phyloP scores from a whole-genome alignment of 2,888 invertebrate genomes.

The Cheilosia vulpina region DNA sequence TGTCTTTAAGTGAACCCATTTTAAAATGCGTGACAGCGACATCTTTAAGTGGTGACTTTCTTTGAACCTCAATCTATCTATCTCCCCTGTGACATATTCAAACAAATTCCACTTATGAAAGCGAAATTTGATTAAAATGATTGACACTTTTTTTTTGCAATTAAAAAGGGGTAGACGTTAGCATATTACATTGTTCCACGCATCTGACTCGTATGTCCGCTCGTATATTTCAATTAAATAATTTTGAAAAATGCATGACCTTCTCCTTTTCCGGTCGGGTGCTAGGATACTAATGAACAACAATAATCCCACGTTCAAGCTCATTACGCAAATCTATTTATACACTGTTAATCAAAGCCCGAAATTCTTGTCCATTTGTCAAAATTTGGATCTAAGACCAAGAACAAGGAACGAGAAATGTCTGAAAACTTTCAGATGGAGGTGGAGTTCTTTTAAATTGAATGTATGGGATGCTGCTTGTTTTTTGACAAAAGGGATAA shows the following conservation, averaged over 20 bases:
- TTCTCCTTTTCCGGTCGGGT: conserved; percentile 5
- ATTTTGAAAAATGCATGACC: conserved; percentile 36
- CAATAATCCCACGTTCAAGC: conserved; percentile 37
- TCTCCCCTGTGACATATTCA: not conserved
- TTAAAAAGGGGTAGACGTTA: not conserved
- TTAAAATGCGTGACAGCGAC: not conserved
- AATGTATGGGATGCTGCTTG: not conserved
- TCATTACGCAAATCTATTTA: conserved; percentile 60
- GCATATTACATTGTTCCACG: conserved; percentile 10
- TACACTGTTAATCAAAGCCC: conserved; percentile 52
- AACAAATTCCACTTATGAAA: not conserved
- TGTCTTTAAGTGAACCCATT: not conserved
- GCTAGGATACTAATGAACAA: conserved; percentile 55
- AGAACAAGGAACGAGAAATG: conserved; percentile 31
- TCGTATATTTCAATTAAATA: conserved; percentile 42
- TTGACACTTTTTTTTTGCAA: not conserved
- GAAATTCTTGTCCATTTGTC: conserved; percentile 55
- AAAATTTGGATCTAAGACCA: conserved; percentile 3
- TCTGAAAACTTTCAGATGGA: conserved; percentile 11
- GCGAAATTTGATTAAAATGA: not conserved
- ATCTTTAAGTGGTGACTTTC: not conserved
- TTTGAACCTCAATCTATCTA: not conserved
- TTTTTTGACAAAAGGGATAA: conserved; percentile 9
- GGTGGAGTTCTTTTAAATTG: not conserved
- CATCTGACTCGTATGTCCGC: not conserved